A percentile compares a stretch with the other conserved stretches of the same genome.
Conservation (phyloP, 2,797 vertebrate species). For the Discoglossus pictus region DNA sequence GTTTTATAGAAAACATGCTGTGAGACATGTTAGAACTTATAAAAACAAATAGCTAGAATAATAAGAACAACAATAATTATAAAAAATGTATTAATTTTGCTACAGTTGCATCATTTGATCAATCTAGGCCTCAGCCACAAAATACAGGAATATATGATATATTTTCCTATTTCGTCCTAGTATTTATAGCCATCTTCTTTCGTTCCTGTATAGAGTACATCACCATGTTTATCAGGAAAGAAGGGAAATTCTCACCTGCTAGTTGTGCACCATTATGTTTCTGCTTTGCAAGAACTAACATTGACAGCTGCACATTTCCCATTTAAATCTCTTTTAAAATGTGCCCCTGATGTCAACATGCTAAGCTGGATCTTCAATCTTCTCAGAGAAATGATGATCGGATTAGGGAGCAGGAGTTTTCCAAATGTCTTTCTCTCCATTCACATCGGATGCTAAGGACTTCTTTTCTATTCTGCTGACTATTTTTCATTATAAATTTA, state of each 20-base stretch:
- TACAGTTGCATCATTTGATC: too few relatives aligned
- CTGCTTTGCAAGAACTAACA: constrained; percentile 4
- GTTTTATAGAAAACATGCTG: too few relatives aligned
- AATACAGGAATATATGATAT: too few relatives aligned
- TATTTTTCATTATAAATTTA: constrained; percentile 49
- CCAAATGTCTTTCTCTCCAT: constrained; percentile 56
- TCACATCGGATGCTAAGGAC: constrained; percentile 48
- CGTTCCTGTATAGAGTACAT: neutral
- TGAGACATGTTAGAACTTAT: too few relatives aligned
- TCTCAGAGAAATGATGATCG: constrained; percentile 69
- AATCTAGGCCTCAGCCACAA: too few relatives aligned
- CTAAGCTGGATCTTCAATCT: constrained; percentile 58
- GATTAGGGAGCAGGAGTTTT: constrained; percentile 74
- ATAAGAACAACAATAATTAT: too few relatives aligned
- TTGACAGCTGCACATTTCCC: constrained; percentile 42
- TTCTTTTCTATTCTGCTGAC: constrained; percentile 1
- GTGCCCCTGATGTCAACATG: constrained; percentile 56
- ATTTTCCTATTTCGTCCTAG: too few relatives aligned
- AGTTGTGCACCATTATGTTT: neutral
- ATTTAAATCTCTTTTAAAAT: constrained; percentile 45
- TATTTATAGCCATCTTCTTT: too few relatives aligned
- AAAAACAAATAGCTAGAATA: too few relatives aligned
- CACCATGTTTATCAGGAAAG: constrained; percentile 16
- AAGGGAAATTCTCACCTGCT: constrained; percentile 24
- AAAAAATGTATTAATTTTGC: too few relatives aligned